A percentile compares a stretch with the other conserved stretches of the same genome.
These are phyloP conservation scores for Aphaenogaster rudis DNA, from an alignment of 1,140 invertebrate species.

Conservation along the genomic window DNA sequence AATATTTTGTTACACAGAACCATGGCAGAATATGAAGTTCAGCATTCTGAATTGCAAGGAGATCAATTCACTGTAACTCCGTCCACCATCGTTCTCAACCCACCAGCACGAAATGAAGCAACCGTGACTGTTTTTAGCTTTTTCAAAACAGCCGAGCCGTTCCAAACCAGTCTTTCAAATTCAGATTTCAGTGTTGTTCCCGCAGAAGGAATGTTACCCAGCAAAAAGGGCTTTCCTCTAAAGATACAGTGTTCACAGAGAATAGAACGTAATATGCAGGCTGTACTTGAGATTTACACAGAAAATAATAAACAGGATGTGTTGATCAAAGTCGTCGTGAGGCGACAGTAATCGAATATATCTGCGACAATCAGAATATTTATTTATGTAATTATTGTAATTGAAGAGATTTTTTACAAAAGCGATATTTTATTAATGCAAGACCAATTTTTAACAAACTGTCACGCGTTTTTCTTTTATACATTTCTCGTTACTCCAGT, in stretches of 20 bases:
- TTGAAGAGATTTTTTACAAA: conserved; percentile 62
- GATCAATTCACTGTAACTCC: conserved; percentile 75
- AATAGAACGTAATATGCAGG: conserved; percentile 70
- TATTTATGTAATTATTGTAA: conserved; percentile 18
- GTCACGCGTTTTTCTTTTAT: neutral
- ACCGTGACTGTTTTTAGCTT: conserved; percentile 74
- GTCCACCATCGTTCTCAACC: conserved; percentile 65
- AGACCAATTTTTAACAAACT: conserved; percentile 48
- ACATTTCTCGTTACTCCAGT: neutral
- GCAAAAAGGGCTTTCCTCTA: conserved; percentile 71
- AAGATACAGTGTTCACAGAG: conserved; percentile 77
- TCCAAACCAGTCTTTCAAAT: conserved; percentile 74
- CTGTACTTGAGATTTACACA: conserved; percentile 76
- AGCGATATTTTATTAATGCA: conserved; percentile 63
- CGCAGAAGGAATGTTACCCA: conserved; percentile 79
- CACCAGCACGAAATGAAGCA: conserved; percentile 73
- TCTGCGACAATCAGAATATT: conserved; percentile 51
- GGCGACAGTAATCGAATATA: conserved; percentile 48
- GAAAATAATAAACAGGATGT: conserved; percentile 78
- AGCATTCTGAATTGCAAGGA: conserved; percentile 13
- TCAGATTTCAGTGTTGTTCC: conserved; percentile 77
- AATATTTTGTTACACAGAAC: conserved; percentile 55
- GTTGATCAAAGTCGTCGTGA: conserved; percentile 71
- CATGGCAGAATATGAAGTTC: conserved; percentile 5
- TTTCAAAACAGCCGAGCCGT: conserved; percentile 73